phyloP scores from a whole-genome alignment of 2,888 invertebrate species.

The Slavum lentiscoides region DNA sequence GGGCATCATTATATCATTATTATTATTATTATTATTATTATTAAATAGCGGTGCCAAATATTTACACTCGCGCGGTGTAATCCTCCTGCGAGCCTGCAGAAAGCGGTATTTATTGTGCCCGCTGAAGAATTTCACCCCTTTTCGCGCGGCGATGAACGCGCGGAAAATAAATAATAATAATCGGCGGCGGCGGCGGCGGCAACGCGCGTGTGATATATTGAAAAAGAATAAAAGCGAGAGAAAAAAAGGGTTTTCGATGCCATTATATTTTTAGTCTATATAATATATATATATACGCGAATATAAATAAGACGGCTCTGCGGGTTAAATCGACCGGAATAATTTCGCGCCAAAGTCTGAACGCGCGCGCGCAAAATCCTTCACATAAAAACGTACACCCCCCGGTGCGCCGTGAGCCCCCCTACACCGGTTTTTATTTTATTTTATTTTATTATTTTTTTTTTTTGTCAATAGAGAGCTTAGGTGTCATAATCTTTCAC shows the following conservation, averaged over 20 bases:
- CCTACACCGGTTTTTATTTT: no score
- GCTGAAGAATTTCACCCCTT: constrained; percentile 38
- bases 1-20: no score
- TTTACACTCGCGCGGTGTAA: constrained; percentile 44
- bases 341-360: constrained; percentile 38
- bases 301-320: background rate
- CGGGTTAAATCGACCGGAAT: constrained; percentile 52
- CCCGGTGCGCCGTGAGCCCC: background rate
- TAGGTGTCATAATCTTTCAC: constrained; percentile 53
- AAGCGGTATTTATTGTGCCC: background rate
- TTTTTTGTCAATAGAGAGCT: constrained; percentile 49
- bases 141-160: constrained; percentile 35
- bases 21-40: no score
- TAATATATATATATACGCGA: background rate
- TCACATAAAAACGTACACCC: background rate
- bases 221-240: background rate
- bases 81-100: constrained; percentile 1
- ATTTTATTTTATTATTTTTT: no score
- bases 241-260: constrained; percentile 32
- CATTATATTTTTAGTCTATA: constrained; percentile 42
- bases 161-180: constrained; percentile 42
- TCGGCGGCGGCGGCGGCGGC: constrained; percentile 5
- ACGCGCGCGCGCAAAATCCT: no score
- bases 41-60: constrained; percentile 35
- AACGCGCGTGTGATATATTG: background rate